These are phyloP conservation scores for Lampris incognitus DNA, from an alignment of 2,113 vertebrate genomes.

Conservation along the genomic window DNA sequence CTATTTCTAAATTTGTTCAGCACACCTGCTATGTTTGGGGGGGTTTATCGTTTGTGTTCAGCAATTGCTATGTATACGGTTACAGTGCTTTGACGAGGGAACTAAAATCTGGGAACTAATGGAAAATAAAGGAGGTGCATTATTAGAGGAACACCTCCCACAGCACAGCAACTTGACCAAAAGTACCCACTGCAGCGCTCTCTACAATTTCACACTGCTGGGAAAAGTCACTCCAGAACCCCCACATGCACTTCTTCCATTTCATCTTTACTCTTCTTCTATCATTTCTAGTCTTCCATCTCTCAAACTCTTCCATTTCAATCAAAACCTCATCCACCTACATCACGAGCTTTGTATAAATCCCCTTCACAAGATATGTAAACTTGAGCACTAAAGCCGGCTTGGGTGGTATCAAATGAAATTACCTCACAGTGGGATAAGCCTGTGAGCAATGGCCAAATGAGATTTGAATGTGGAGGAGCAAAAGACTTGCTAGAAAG, in stretches of 20 bases:
- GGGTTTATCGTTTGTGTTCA: not conserved
- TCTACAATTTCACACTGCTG: constrained; percentile 9
- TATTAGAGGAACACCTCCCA: constrained; percentile 9
- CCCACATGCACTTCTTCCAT: constrained; percentile 36
- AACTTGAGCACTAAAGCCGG: constrained; percentile 11
- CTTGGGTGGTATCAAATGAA: constrained; percentile 47
- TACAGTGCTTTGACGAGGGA: constrained; percentile 25
- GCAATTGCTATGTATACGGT: not conserved
- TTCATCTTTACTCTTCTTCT: constrained; percentile 10
- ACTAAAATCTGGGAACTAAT: constrained; percentile 36
- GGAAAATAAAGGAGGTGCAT: constrained; percentile 16
- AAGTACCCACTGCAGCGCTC: constrained; percentile 36
- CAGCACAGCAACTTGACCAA: not conserved
- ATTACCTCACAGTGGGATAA: constrained; percentile 55
- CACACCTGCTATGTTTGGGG: constrained; percentile 7
- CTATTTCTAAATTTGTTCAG: constrained; percentile 6
- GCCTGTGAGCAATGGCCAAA: constrained; percentile 46
- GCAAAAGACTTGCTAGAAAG: constrained; percentile 50
- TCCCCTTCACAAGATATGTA: constrained; percentile 19
- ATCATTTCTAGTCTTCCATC: constrained; percentile 19
- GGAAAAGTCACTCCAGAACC: constrained; percentile 16
- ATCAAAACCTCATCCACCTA: not conserved
- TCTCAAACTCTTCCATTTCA: constrained; percentile 2
- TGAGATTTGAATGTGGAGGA: constrained; percentile 58
- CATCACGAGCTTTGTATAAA: not conserved